Conservation (phyloP, 2,113 vertebrate genomes). For the Daphoenositta chrysoptera region DNA sequence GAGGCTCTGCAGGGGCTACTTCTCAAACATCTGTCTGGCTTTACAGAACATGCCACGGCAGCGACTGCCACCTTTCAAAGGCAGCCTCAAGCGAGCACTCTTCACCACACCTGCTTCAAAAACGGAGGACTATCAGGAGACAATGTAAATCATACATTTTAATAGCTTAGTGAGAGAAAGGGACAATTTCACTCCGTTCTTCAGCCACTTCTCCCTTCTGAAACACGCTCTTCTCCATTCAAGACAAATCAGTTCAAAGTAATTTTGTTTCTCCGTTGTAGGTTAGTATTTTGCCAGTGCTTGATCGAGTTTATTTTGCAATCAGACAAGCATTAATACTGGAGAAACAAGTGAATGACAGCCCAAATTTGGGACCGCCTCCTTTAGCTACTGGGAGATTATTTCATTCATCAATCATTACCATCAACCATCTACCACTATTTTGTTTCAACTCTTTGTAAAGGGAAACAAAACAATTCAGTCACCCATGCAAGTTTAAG, state of each 20-base stretch:
- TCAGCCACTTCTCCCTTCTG: neutral
- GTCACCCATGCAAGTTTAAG: no score
- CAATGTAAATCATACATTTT: neutral
- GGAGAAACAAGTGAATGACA: fast-evolving
- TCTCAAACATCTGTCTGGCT: neutral
- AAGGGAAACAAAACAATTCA: neutral
- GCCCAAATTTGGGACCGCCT: neutral
- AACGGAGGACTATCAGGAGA: neutral
- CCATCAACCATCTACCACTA: fast-evolving
- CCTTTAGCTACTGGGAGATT: neutral
- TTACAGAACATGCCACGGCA: neutral
- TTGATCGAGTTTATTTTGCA: neutral
- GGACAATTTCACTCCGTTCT: neutral
- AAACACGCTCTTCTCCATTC: neutral
- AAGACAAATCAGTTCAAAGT: neutral
- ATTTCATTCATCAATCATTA: neutral
- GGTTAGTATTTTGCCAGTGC: neutral
- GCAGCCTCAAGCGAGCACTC: neutral
- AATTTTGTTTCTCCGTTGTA: neutral
- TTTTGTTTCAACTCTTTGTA: neutral
- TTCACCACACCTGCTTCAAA: neutral
- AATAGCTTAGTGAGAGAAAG: neutral
- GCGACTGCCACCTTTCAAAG: fast-evolving
- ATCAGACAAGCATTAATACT: neutral
- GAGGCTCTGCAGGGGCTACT: neutral